These are phyloP conservation scores for Ciconia boyciana DNA, from an alignment of 2,113 vertebrate species.

Conservation along the genomic window DNA sequence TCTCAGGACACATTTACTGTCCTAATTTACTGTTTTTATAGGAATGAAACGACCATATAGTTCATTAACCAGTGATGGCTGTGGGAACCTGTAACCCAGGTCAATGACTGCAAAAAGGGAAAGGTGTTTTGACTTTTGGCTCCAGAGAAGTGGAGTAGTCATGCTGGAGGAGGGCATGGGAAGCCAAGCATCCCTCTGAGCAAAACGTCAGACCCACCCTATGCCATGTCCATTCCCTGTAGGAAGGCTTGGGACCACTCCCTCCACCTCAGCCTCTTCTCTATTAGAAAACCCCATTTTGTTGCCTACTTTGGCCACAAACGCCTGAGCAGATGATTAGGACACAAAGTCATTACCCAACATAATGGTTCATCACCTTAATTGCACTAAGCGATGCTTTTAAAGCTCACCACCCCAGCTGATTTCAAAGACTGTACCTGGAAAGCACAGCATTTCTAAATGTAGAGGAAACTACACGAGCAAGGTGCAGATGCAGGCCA, in stretches of 20 bases:
- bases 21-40: neutral
- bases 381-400: neutral
- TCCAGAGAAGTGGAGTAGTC: neutral
- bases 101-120: neutral
- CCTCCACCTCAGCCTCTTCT: neutral
- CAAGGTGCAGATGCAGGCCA: neutral
- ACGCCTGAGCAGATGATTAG: neutral
- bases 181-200: neutral
- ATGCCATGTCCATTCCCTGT: neutral
- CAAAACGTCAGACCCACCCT: neutral
- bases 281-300: neutral
- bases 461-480: neutral
- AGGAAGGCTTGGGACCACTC: neutral
- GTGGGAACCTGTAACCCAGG: neutral
- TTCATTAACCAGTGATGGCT: neutral
- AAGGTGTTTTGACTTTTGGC: neutral
- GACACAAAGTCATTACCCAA: neutral
- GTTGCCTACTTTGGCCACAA: neutral
- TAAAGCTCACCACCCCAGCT: neutral
- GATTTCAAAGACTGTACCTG: neutral
- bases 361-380: neutral
- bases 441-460: neutral
- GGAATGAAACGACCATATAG: neutral
- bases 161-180: neutral
- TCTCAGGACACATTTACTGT: neutral